A percentile compares a stretch with the other conserved stretches of the same genome.
These are phyloP conservation scores for Malurus elegans DNA, from an alignment of 2,113 vertebrate genomes.

Conservation along the genomic window DNA sequence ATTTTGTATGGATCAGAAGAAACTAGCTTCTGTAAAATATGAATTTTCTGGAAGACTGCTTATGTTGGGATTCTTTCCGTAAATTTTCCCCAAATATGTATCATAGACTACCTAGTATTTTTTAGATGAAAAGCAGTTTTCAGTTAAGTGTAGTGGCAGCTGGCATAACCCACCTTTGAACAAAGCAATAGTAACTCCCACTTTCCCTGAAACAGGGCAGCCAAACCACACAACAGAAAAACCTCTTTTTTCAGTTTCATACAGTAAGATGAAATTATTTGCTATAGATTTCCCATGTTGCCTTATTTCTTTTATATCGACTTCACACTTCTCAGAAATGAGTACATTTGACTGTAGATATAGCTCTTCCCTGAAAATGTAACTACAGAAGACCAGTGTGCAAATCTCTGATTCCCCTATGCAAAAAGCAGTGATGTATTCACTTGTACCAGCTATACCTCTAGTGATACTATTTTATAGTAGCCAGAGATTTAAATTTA, in stretches of 20 bases:
- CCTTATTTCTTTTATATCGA: neutral
- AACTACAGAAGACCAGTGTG: neutral
- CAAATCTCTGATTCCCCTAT: neutral
- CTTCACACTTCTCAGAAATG: neutral
- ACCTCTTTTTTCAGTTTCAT: neutral
- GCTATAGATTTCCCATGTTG: neutral
- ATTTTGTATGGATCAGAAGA: neutral
- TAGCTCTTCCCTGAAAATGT: neutral
- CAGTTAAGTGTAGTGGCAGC: rapidly evolving
- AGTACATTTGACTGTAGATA: neutral
- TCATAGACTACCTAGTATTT: neutral
- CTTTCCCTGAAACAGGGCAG: neutral
- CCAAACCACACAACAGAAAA: neutral
- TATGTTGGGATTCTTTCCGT: neutral
- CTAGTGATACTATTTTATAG: neutral
- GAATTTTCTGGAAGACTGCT: neutral
- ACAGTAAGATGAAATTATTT: neutral
- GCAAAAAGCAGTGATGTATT: neutral
- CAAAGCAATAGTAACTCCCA: neutral
- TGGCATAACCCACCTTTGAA: neutral
- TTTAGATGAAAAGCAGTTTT: neutral
- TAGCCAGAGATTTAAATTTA: neutral
- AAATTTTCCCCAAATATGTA: neutral
- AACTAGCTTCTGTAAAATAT: neutral
- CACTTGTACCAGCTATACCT: neutral